Conservation (phyloP, 2,888 invertebrate species). For the Tyria jacobaeae region DNA sequence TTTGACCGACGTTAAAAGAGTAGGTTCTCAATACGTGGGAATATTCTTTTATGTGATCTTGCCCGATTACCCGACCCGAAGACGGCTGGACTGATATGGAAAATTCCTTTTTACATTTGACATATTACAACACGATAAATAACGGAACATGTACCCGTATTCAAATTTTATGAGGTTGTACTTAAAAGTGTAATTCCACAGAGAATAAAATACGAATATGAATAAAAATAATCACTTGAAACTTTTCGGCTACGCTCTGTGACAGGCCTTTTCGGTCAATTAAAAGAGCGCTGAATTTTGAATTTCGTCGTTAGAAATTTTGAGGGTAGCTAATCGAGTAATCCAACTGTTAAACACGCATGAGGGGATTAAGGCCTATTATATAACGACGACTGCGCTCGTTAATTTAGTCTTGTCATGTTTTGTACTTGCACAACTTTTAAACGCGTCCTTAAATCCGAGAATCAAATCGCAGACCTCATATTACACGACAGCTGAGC, state of each 20-base stretch:
- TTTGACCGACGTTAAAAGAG: too few species aligned
- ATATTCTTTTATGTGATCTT: too few species aligned
- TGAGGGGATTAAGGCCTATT: slow-evolving; percentile 68
- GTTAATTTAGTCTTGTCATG: slow-evolving; percentile 31
- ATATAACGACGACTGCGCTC: slow-evolving; percentile 56
- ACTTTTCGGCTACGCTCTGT: slow-evolving; percentile 52
- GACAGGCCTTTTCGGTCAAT: slow-evolving; percentile 62
- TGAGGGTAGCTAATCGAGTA: slow-evolving; percentile 66
- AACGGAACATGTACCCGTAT: slow-evolving; percentile 17
- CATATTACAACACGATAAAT: slow-evolving; percentile 16
- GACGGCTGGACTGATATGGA: too few species aligned
- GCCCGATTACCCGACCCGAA: too few species aligned
- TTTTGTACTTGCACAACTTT: slow-evolving; percentile 34
- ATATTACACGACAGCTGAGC: too few species aligned
- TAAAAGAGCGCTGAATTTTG: slow-evolving; percentile 62
- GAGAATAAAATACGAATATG: slow-evolving; percentile 43
- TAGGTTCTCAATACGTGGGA: too few species aligned
- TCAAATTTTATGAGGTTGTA: slow-evolving; percentile 26
- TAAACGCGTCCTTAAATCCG: background rate
- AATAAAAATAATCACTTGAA: slow-evolving; percentile 52
- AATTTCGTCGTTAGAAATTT: slow-evolving; percentile 57
- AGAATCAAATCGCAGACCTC: too few species aligned
- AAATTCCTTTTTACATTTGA: too few species aligned
- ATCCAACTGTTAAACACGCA: slow-evolving; percentile 71
- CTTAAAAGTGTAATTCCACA: slow-evolving; percentile 36